These are phyloP conservation scores for Catalaphyllia jardinei DNA, from an alignment of 64 coral and sea anemone genomes.

Conservation along the genomic window DNA sequence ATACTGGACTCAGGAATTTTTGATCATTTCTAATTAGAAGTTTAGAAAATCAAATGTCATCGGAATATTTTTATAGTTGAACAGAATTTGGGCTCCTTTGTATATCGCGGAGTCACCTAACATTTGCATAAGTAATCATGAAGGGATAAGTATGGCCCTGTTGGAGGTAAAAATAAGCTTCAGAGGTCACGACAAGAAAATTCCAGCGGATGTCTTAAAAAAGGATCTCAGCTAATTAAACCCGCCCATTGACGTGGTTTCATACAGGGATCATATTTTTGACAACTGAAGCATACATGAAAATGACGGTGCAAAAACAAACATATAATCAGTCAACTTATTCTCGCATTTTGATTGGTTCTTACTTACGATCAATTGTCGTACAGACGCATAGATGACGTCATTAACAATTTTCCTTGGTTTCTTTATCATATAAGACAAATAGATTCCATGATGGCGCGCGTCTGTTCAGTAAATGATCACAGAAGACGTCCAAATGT, in stretches of 20 bases:
- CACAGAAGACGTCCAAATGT: too few relatives aligned
- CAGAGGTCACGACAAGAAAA: background rate
- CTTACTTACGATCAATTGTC: too few relatives aligned
- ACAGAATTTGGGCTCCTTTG: background rate
- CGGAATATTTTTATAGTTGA: slow-evolving; percentile 1
- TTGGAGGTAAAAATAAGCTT: too few relatives aligned
- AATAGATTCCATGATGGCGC: too few relatives aligned
- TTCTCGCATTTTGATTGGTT: too few relatives aligned
- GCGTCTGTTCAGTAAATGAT: too few relatives aligned
- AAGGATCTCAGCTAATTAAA: too few relatives aligned
- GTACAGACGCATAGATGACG: too few relatives aligned
- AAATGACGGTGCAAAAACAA: background rate
- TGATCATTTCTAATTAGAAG: background rate
- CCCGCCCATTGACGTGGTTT: too few relatives aligned
- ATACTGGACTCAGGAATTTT: background rate
- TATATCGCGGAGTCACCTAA: background rate
- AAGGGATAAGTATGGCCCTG: background rate
- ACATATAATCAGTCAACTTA: background rate
- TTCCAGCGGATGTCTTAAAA: background rate
- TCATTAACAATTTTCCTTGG: too few relatives aligned
- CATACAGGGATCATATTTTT: too few relatives aligned
- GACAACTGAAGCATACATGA: background rate
- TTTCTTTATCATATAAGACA: too few relatives aligned
- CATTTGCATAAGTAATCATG: background rate
- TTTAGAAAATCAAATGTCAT: background rate